These are phyloP conservation scores for Micromys minutus DNA, from an alignment of 2,113 vertebrate species.

Conservation along the genomic window DNA sequence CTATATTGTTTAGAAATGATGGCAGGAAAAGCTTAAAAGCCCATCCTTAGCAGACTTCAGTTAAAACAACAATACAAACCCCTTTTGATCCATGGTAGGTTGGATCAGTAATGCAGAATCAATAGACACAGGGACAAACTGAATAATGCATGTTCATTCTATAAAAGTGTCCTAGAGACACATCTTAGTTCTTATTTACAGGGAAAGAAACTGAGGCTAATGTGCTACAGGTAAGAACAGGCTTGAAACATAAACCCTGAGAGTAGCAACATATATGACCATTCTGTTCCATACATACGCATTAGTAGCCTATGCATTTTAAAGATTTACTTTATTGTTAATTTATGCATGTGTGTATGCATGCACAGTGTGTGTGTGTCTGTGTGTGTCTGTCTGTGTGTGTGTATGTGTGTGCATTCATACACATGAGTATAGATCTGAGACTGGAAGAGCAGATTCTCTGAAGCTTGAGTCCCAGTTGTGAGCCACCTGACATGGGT, in stretches of 20 bases:
- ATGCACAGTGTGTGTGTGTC: not conserved
- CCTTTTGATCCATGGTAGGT: not conserved
- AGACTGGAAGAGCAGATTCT: not conserved
- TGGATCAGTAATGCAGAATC: not conserved
- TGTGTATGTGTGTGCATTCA: not conserved
- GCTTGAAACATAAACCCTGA: slow-evolving; percentile 1
- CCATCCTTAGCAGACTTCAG: not conserved
- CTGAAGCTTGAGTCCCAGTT: not conserved
- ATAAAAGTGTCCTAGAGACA: not conserved
- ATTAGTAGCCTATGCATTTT: too few relatives aligned
- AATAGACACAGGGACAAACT: not conserved
- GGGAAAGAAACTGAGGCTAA: not conserved
- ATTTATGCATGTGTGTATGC: not conserved
- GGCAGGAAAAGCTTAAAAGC: not conserved
- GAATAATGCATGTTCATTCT: not conserved
- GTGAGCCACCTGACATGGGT: not conserved
- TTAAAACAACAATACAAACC: not conserved
- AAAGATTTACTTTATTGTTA: not conserved
- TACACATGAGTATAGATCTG: not conserved
- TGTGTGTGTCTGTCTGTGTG: not conserved
- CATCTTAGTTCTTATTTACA: slow-evolving; percentile 1
- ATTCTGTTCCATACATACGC: not conserved
- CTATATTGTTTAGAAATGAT: not conserved
- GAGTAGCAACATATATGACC: not conserved
- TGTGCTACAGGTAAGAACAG: not conserved